Base-by-base conservation (phyloP, 2,888 invertebrate genomes). In the Pachydiplax longipennis region DNA sequence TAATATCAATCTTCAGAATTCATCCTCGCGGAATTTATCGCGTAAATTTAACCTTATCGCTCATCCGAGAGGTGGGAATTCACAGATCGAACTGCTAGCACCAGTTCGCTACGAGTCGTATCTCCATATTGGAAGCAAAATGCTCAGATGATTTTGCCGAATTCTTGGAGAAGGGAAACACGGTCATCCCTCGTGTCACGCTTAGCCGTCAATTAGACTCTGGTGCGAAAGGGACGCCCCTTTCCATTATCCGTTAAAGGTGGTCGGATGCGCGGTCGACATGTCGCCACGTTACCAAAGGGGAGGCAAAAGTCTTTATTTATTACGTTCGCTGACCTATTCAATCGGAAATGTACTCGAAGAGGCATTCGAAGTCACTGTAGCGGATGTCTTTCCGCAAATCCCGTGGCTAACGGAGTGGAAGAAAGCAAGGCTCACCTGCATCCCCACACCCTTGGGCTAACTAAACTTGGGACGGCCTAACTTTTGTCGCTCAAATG, bases 171-270 rank as follows among this genome's bases (percentile, higher is more conserved):
- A 53, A 15, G 3, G 53, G 48, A 53, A 10, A 53, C n/a, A n/a
- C n/a, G n/a, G 10, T 48, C 18, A 53, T 18, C 53, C 15, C 4
- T 8, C 53, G 73, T 83, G 83, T 83, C 83, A 83, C 25, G 58
- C 58, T 12, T 12, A n/a, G 87, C 35, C 87, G 87, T 87, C 87
- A 65, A 87, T 87, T 87, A 87, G 87, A 22, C 40, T 37, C 31
- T 18, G 12, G 53, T 58, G 35, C 40, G 37, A 87, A 87, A 8
- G 61, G 61, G 53, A 53, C 53, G 44, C 81, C 44, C 83, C 35
- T 31, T 31, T 53, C 53, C 22, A 81, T 44, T 44, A 37, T 81
- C n/a, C 61, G 31, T 65, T 37, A 87, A 87, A 87, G 87, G 87
- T 65, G 87, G 35, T 61, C 40, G 81, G 81, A 35, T 81, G 81